Evolutionary conservation across 2,797 vertebrate genomes (phyloP), one percentile per base, ranked within the genome.

Genomic region (Chrysolophus pictus): DNA sequence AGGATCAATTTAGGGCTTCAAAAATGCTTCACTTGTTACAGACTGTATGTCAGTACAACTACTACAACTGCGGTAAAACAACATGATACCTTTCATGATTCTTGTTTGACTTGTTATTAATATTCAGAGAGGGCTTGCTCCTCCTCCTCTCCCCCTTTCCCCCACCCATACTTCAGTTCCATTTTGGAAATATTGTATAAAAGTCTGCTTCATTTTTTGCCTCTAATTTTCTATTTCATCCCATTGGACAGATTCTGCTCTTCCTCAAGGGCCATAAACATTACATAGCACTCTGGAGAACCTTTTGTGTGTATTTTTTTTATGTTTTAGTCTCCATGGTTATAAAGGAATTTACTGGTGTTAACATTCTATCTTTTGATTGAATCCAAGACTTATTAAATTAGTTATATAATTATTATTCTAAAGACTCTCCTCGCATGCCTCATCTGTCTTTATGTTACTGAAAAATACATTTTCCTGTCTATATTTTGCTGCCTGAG

Each of bases 371-470:
- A 8, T 28, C 23, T 80, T 65, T 80, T 69, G 39, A 65, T 31
- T 93, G 55, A 92, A 55, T 46, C 7, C 65, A 35, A 90, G 49
- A 92, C 76, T 79, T 91, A 94, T 89, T 87, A 84, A 59, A 21
- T 95, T 88, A 82, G 82, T 88, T 80, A 75, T 13, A 62, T 44
- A 91, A 95, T 96, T 91, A 90, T 85, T 94, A 94, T 93, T 92
- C 75, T 86, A 80, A 94, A 91, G 65, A 67, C 31, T 72, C 8
- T 69, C 11, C 26, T 75, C 5, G 2, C 88, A 93, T 91, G 95
- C 84, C 39, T 94, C 91, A 94, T 90, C 84, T 89, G 46, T 87
- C 93, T 94, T 96, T 84, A 96, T 93, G 90, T 76, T 93, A 60
- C 91, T 91, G 87, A 88, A 94, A 93, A 94, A 87, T 75, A 76